Conservation (phyloP, 2,113 vertebrate species). For the Gopherus evgoodei region DNA sequence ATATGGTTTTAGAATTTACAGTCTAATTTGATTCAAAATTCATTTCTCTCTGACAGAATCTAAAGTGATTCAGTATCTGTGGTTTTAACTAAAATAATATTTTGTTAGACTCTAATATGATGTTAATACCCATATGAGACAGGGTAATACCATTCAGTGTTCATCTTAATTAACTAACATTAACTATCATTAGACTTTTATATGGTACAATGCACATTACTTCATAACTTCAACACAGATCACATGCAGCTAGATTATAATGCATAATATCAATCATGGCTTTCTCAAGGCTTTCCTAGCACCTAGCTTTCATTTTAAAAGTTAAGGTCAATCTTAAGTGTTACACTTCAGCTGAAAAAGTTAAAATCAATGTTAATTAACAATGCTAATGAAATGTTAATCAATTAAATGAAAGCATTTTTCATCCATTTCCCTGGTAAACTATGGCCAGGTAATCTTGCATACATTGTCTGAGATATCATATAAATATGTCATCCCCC, state of each 20-base stretch:
- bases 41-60: slow-evolving; percentile 54
- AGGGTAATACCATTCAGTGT: slow-evolving; percentile 77
- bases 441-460: slow-evolving; percentile 76
- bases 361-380: slow-evolving; percentile 84
- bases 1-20: slow-evolving; percentile 46
- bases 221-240: slow-evolving; percentile 77
- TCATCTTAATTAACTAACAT: slow-evolving; percentile 86
- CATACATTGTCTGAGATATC: slow-evolving; percentile 72
- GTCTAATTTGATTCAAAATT: slow-evolving; percentile 67
- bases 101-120: slow-evolving; percentile 81
- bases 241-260: slow-evolving; percentile 76
- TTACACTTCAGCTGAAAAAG: slow-evolving; percentile 79
- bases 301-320: slow-evolving; percentile 81
- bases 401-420: slow-evolving; percentile 83
- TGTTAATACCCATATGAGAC: slow-evolving; percentile 79
- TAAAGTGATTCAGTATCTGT: slow-evolving; percentile 69
- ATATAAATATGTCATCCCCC: slow-evolving; percentile 62
- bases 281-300: slow-evolving; percentile 74
- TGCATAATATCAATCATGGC: slow-evolving; percentile 80
- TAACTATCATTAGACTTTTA: slow-evolving; percentile 85
- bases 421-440: slow-evolving; percentile 76
- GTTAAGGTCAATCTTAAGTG: slow-evolving; percentile 83
- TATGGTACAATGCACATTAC: slow-evolving; percentile 84
- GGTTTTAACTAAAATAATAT: slow-evolving; percentile 83
- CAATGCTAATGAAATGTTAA: slow-evolving; percentile 85